Base-by-base conservation (phyloP, 2,888 invertebrate genomes). In the Allophyes oxyacanthae region DNA sequence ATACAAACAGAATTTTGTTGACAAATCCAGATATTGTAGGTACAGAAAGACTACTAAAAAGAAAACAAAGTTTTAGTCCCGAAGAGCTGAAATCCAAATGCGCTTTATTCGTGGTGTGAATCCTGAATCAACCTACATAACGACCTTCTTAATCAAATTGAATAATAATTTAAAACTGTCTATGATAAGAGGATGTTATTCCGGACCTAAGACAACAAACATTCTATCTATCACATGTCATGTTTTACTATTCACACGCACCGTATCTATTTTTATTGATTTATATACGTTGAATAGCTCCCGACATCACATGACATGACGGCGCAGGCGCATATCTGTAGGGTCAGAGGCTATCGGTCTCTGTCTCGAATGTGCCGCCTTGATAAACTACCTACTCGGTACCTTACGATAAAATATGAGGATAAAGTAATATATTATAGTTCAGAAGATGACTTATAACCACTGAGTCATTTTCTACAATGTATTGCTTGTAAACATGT, bases 331-430 rank as follows among this genome's bases (percentile, higher is more conserved):
- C 62, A 30, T 76, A 75, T 72, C 74, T 43, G 15, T 25, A 32
- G 49, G 75, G 68, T 72, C 76, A 75, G 11, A 43, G 72, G 64
- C 36, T 73, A 73, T 73, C 72, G 1, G n/a, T 1, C 13, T 32
- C 34, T 37, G 73, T 65, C 76, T 75, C 66, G 53, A 44, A 57
- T 57, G 58, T 72, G 56, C 69, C 64, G 75, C 72, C 46, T 59
- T 58, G 76, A 64, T 72, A 59, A 64, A 64, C 53, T 58, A 49
- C 57, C 57, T 60, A 60, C 43, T 52, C 13, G 13, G 38, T 52
- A 64, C 51, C 65, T 50, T 45, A 15, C 7, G 37, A 52, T 55
- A 34, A 36, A 43, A 28, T 42, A 60, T 20, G 41, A 41, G 25
- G n/a, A 54, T 34, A 44, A 28, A 8, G 8, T 28, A 8, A 28